phyloP scores from a whole-genome alignment of 2,888 invertebrate species.

The Ganaspis brasiliensis region DNA sequence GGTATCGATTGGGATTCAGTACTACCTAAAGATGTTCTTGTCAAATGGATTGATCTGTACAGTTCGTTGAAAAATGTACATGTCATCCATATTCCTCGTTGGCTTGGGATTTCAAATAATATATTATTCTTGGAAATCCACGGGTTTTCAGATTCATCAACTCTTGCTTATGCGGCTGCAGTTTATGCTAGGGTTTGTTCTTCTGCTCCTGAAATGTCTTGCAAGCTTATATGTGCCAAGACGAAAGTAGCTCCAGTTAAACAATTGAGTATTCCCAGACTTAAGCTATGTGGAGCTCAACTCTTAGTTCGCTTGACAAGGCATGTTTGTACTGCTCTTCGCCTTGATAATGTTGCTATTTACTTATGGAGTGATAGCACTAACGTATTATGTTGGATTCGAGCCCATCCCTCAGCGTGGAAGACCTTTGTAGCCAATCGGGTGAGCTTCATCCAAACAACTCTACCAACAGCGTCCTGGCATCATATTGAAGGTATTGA shows the following conservation, averaged over 20 bases:
- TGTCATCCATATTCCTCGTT: not conserved
- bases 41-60: not conserved
- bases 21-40: not conserved
- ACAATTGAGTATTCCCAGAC: not conserved
- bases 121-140: no score
- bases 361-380: constrained; percentile 10
- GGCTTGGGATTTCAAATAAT: not conserved
- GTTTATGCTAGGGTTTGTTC: not conserved
- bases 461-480: no score
- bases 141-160: no score
- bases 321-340: not conserved
- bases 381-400: no score
- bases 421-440: not conserved
- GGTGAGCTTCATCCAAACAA: no score
- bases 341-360: not conserved
- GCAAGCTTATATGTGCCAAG: not conserved
- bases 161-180: no score
- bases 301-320: not conserved
- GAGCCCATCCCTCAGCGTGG: not conserved
- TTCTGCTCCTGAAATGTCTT: not conserved
- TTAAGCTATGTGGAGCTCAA: not conserved
- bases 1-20: not conserved
- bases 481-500: no score
- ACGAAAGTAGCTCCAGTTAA: not conserved
- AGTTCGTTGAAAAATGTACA: not conserved